Conservation (phyloP, 1,140 invertebrate species). For the Teleogryllus occipitalis region DNA sequence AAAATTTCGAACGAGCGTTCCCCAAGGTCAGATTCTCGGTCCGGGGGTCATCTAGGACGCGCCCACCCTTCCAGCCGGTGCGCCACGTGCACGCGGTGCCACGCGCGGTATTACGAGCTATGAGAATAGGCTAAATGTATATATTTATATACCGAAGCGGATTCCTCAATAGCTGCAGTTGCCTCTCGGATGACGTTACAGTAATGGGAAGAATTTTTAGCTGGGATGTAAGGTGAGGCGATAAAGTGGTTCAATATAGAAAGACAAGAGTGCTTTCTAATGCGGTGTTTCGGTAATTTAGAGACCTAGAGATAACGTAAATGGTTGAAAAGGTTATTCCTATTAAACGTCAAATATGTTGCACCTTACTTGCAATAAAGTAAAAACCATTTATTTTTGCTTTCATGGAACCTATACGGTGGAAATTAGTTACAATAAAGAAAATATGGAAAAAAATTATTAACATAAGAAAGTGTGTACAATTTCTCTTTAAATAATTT, state of each 20-base stretch:
- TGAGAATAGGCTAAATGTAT: neutral
- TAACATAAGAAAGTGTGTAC: too few relatives aligned
- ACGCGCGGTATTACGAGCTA: neutral
- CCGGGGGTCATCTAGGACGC: neutral
- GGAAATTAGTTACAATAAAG: too few relatives aligned
- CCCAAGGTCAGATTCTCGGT: neutral
- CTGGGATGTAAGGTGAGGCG: neutral
- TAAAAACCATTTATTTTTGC: too few relatives aligned
- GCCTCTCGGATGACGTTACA: neutral
- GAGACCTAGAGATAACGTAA: too few relatives aligned
- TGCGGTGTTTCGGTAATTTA: too few relatives aligned
- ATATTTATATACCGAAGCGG: neutral
- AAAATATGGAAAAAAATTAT: too few relatives aligned
- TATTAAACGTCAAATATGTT: too few relatives aligned
- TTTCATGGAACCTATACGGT: too few relatives aligned
- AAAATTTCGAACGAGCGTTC: neutral
- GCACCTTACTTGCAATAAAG: too few relatives aligned
- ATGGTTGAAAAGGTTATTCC: too few relatives aligned
- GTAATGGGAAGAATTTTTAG: neutral
- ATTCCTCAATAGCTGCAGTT: neutral
- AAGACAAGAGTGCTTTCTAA: too few relatives aligned
- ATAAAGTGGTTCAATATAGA: neutral
- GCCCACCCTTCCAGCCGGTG: neutral
- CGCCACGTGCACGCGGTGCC: neutral
- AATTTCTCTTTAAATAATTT: too few relatives aligned